Percentiles rank a stretch among this genome's conserved stretches.
These are phyloP conservation scores for Lagodon rhomboides DNA, from an alignment of 2,797 vertebrate species.

Conservation along the genomic window DNA sequence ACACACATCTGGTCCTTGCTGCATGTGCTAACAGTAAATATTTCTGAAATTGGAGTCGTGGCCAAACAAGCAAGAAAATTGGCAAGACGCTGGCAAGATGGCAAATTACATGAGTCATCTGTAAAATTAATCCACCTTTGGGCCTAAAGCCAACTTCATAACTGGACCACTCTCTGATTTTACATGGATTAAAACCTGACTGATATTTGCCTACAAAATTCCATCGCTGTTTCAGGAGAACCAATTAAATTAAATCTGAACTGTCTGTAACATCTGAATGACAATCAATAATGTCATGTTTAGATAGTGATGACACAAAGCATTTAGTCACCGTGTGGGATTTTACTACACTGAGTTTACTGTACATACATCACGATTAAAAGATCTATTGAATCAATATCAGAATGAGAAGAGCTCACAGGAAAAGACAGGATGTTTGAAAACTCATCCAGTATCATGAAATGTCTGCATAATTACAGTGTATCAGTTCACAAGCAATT, in stretches of 20 bases:
- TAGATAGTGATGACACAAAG: background rate
- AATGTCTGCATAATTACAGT: background rate
- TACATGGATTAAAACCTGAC: background rate
- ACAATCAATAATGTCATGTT: background rate
- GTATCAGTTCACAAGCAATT: background rate
- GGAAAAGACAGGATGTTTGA: background rate
- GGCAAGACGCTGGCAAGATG: background rate
- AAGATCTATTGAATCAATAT: background rate
- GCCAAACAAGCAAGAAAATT: slow-evolving; percentile 13
- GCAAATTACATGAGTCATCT: slow-evolving; percentile 24
- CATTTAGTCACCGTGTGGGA: background rate
- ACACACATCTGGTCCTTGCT: background rate
- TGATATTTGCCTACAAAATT: background rate
- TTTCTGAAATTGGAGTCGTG: background rate
- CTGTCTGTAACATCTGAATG: background rate
- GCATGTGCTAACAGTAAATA: background rate
- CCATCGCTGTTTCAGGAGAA: too few relatives aligned
- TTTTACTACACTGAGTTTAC: background rate
- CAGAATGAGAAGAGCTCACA: background rate
- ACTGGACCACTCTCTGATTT: background rate
- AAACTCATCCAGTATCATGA: background rate
- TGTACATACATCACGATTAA: background rate
- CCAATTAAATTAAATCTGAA: background rate
- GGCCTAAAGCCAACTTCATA: slow-evolving; percentile 1
- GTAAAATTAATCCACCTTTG: background rate